Conservation (phyloP, 1,140 invertebrate species). For the Lasaia peninsularis region DNA sequence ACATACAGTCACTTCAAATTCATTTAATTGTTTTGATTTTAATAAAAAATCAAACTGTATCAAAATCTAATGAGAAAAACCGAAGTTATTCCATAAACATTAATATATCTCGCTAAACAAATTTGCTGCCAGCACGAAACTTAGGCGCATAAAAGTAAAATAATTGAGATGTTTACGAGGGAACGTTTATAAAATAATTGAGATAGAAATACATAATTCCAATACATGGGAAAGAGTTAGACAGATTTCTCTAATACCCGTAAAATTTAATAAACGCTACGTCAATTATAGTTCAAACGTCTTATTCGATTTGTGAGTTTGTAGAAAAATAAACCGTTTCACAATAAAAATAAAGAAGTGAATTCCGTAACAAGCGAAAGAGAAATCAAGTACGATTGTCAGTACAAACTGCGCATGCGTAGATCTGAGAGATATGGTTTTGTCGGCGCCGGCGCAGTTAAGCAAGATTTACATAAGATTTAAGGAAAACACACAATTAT, state of each 20-base stretch:
- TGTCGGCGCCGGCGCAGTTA: constrained; percentile 35
- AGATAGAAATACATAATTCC: constrained; percentile 32
- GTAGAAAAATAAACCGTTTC: constrained; percentile 20
- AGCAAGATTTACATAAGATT: constrained; percentile 17
- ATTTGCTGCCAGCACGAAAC: not conserved
- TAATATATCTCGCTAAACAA: too few relatives aligned
- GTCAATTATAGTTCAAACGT: constrained; percentile 19
- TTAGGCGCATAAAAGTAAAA: constrained; percentile 21
- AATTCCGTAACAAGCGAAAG: constrained; percentile 30
- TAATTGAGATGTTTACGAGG: constrained; percentile 44
- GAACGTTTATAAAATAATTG: constrained; percentile 25
- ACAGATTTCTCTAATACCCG: constrained; percentile 47
- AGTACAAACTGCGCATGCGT: constrained; percentile 51
- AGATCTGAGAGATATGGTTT: constrained; percentile 46
- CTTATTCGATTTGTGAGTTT: constrained; percentile 3
- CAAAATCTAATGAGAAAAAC: too few relatives aligned
- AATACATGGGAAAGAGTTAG: constrained; percentile 50
- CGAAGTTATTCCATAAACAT: too few relatives aligned
- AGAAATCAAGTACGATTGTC: constrained; percentile 60
- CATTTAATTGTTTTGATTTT: too few relatives aligned
- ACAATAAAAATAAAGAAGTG: not conserved
- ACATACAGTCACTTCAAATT: too few relatives aligned
- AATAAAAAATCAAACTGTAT: too few relatives aligned
- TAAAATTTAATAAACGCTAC: constrained; percentile 42
- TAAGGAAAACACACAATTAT: not conserved